Evolutionary conservation across 2,888 invertebrate species (phyloP), one percentile per base, ranked within the genome.

Genomic region (Pheosia tremula): DNA sequence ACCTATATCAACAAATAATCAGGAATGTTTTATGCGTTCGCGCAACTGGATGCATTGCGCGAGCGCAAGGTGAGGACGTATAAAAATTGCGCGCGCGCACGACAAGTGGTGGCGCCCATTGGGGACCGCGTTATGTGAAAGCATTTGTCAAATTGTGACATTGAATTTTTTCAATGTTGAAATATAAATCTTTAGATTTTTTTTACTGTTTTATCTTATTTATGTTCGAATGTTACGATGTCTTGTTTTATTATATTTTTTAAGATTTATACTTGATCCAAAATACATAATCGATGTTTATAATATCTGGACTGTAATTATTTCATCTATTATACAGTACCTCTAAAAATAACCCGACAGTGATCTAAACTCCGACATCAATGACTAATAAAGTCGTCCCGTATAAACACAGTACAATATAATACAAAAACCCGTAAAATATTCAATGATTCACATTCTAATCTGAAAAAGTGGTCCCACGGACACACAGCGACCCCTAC

Each of bases 21-120:
- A 0, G 47, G n/a, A 61, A 65, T 71, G 62, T 59, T 52, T 61
- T 65, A 67, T 64, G 63, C 68, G 66, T 62, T 4, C 70, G 66
- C 63, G 64, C 60, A 72, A 64, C 61, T 63, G 68, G 68, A 76
- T 66, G 64, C 72, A 76, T 74, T 68, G 71, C 69, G 69, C 64
- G 41, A 72, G 69, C 75, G 69, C 70, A 63, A 64, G 58, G 69
- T 75, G 75, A 70, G 74, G 83, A 83, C 84, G 71, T 80, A 83
- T 86, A 87, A 86, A 85, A 85, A 86, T 84, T 78, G 80, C 79
- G 79, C 69, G 81, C 85, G 85, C 83, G 79, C 74, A 63, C 66
- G 67, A 80, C 84, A 83, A 81, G 82, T 78, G 82, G 61, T 80
- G 87, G 87, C 87, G 85, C 84, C 82, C 81, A 74, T 81, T 72